Base-by-base conservation (phyloP, 2,888 invertebrate species). In the Campaea margaritaria region DNA sequence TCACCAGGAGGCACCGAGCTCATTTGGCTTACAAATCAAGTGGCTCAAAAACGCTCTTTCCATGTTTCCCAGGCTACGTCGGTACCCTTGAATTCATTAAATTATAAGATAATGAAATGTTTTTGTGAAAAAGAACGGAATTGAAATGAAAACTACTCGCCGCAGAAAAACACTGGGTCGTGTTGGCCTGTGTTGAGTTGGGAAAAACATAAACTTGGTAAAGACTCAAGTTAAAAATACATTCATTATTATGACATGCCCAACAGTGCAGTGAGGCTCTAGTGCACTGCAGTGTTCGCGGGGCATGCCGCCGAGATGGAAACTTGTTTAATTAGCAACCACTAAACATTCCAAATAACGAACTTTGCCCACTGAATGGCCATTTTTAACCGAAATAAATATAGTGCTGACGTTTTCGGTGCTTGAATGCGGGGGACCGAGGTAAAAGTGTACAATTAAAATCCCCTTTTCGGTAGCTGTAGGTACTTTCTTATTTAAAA, bases 311-410 rank as follows among this genome's bases (percentile, higher is more conserved):
- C 65, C 64, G 80, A 79, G 80, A 75, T 74, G 79, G 66, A 81
- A 87, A 88, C 81, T 88, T 85, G 79, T 73, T 81, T 87, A 89
- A 89, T 89, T 89, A 89, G 81, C 78, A 81, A 80, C 75, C 77
- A 79, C 80, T 75, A 83, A 81, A 80, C 70, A 74, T 80, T 75
- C 58, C 60, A 72, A 75, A 81, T 73, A 75, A 74, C 72, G 58
- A 78, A 71, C 68, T 72, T 68, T 64, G 64, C 64, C 59, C 62
- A 67, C 73, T 72, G 70, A 78, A 78, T 74, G 65, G 72, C 65
- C 72, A 64, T 76, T 83, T 79, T 74, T 65, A 69, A 59, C 63
- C 59, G 48, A 67, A 67, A 63, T 69, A 49, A 72, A 70, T 72
- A 68, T 68, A 72, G 69, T 69, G 68, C 68, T 65, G 63, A 62